These are phyloP conservation scores for Gambusia affinis DNA, from an alignment of 2,113 vertebrate species.

Conservation along the genomic window DNA sequence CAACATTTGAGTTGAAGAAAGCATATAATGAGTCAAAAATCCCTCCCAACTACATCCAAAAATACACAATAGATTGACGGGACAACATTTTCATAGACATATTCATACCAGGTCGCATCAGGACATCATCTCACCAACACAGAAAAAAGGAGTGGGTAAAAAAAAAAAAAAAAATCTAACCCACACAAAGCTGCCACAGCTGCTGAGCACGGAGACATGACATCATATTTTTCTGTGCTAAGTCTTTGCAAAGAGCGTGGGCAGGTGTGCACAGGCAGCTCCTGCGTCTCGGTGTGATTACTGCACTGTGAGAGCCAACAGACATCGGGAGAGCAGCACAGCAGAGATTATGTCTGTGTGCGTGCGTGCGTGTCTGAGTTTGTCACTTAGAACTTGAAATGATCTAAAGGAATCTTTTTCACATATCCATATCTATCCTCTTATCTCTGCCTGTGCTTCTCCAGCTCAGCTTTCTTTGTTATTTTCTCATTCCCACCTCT, in stretches of 20 bases:
- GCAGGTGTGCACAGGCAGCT: conserved; percentile 41
- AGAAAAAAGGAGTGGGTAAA: conserved; percentile 20
- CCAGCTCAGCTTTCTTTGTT: conserved; percentile 26
- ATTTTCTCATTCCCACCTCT: conserved; percentile 14
- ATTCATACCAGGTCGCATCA: conserved; percentile 45
- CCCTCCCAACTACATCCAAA: conserved; percentile 67
- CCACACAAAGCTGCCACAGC: conserved; percentile 35
- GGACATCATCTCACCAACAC: conserved; percentile 62
- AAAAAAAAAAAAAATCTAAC: conserved; percentile 13
- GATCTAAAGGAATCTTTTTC: conserved; percentile 47
- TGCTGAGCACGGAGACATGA: conserved; percentile 62
- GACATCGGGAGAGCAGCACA: conserved; percentile 28
- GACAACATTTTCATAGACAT: background rate
- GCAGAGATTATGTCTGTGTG: conserved; percentile 3
- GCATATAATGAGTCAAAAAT: conserved; percentile 60
- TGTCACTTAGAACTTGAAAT: conserved; percentile 50
- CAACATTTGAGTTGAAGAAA: too few relatives aligned
- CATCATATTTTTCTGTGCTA: conserved; percentile 64
- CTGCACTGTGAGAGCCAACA: conserved; percentile 43
- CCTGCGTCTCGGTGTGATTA: conserved; percentile 47
- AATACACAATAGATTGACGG: conserved; percentile 27
- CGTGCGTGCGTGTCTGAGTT: conserved; percentile 24
- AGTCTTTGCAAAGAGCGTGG: conserved; percentile 61
- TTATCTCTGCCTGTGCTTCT: conserved; percentile 25
- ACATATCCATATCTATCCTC: conserved; percentile 41